Base-by-base conservation (phyloP, 1,140 invertebrate species). In the Drosophila sucinea region DNA sequence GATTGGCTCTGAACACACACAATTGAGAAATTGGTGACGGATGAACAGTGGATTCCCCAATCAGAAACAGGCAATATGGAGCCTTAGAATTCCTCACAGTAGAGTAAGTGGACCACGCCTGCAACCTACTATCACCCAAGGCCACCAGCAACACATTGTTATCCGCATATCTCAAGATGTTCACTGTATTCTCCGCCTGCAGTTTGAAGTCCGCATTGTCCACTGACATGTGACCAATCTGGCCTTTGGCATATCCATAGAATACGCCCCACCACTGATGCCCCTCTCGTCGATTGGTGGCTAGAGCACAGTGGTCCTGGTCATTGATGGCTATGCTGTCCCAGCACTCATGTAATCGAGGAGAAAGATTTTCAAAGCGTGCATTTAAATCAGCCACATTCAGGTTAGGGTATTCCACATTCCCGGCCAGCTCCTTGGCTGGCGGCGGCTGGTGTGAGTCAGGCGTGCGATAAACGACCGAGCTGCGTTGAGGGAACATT, bases 91-190 rank as follows among this genome's bases (percentile, higher is more conserved):
- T 61, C 1, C 85, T 77, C 23, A 89, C 77, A 0, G 40, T 65
- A 0, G 84, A 81, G 29, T 84, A 90, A 1, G 84, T 89, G 10
- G 85, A 90, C 84, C 84, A 89, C 2, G 67, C 85, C 54, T 89
- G 84, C 29, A 89, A 56, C 0, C 71, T 63, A 0, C 63, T 56
- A 30, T 89, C 74, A 1, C 85, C 85, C 11, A 90, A 33, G 2
- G 85, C 85, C n/a, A 71, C 74, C n/a, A 89, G 56, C 32, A 89
- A 51, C 11, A 89, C 67, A 60, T 89, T 64, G 51, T 89, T 71
- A 1, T 73, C 62, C 0, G 77, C 81, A 35, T 90, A 89, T 3
- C 77, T 70, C 1, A 89, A 3, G 4, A 89, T 73, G 17, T 89
- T 89, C 5, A 90, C 71, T 5, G 77, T 90, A n/a, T 67, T 51